Evolutionary conservation across 92 coral and sea anemone species (phyloP), one percentile per base, ranked within the genome.

Genomic region (Blastomussa wellsi): DNA sequence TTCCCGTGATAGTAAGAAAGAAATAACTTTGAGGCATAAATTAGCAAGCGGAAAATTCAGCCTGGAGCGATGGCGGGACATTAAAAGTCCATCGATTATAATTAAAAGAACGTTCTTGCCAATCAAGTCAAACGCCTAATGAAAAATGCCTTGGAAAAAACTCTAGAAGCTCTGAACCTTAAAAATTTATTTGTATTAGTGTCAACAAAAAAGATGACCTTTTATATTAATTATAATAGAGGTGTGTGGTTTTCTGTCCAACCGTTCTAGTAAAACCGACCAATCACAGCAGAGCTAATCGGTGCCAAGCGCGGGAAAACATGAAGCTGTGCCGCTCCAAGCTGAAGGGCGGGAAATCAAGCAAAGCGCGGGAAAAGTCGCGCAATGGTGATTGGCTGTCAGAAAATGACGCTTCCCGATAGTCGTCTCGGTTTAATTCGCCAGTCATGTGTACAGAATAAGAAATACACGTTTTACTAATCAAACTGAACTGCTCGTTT

Each of bases 321-420:
- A 68, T 68, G 38, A 5, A 32, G 29, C 73, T 33, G 72, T 66
- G 26, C 65, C 65, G 28, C 24, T 5, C 70, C 12, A 11, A 13
- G 35, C 36, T 0, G 7, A 29, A 32, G 72, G 20, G 38, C 72
- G 38, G 72, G 19, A 67, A 67, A 67, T 31, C 32, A 26, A 1
- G 41, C 72, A 33, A 66, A 10, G 71, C 71, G 37, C 71, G 35
- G 71, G 71, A 65, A 65, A 65, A 59, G 66, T n/a, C 66, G 66
- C 66, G 26, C 8, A 26, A 59, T 15, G n/a, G 8, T 62, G 29
- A 20, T 22, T 62, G 68, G 68, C 68, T 62, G 68, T 2, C 68
- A 24, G 68, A 62, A 59, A 59, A 62, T 4, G 10, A 0, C 12
- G 32, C 68, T 41, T 41, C 44, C 44, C 3, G 44, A 3, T 3